These are phyloP conservation scores for Bellardia pandia DNA, from an alignment of 2,888 invertebrate species.

Conservation along the genomic window DNA sequence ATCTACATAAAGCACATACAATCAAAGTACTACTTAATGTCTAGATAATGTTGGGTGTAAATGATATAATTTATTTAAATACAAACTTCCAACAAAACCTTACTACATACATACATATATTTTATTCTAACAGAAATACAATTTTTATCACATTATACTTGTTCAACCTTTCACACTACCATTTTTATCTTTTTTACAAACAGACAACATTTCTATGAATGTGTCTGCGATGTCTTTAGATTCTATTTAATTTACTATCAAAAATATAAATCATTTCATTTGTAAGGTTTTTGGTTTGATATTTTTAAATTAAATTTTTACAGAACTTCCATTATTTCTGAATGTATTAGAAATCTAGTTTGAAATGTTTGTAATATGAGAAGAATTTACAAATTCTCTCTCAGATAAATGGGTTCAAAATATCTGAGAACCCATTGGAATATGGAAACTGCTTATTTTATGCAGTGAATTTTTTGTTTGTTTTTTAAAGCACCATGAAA, in stretches of 20 bases:
- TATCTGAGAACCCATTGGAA: no score
- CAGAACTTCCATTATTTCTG: no score
- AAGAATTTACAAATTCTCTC: no score
- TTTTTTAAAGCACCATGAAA: no score
- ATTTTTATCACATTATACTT: background rate
- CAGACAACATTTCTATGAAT: background rate
- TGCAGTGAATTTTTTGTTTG: no score
- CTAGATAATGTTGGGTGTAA: background rate
- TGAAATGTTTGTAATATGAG: no score
- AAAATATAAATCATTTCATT: constrained; percentile 4
- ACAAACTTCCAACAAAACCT: background rate
- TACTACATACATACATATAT: background rate
- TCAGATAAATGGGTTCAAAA: no score
- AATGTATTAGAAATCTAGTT: no score
- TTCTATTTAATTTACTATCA: background rate
- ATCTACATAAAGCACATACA: constrained; percentile 21
- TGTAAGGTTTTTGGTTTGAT: background rate
- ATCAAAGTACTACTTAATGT: constrained; percentile 24
- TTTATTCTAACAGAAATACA: no score
- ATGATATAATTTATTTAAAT: constrained; percentile 13
- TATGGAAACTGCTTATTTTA: no score
- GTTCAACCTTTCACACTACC: background rate
- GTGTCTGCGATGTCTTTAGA: background rate
- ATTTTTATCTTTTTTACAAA: background rate
- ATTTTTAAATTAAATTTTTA: background rate